phyloP scores from a whole-genome alignment of 1,140 invertebrate species.

The Aricia agestis region DNA sequence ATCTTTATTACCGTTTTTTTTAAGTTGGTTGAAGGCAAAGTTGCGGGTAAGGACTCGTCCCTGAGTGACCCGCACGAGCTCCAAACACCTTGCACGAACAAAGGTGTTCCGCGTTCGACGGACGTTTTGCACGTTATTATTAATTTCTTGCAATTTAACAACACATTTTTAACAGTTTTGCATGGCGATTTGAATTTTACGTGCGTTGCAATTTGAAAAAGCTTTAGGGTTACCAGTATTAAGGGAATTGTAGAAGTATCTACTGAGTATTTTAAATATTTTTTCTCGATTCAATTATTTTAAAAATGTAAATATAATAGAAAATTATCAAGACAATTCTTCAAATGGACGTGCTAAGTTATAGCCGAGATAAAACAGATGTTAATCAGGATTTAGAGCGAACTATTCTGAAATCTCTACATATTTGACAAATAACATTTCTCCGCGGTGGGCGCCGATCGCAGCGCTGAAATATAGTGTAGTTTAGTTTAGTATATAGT shows the following conservation, averaged over 20 bases:
- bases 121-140: constrained; percentile 6
- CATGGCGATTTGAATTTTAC: not conserved
- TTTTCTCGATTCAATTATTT: too few species aligned
- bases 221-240: too few species aligned
- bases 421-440: constrained; percentile 14
- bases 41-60: not conserved
- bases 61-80: not conserved
- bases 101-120: constrained; percentile 16
- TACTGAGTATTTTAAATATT: too few species aligned
- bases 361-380: not conserved
- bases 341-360: not conserved
- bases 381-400: not conserved
- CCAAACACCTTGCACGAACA: constrained; percentile 13
- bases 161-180: not conserved
- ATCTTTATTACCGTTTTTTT: too few species aligned
- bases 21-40: not conserved
- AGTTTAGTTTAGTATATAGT: not conserved
- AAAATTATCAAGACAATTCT: not conserved
- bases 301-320: too few species aligned
- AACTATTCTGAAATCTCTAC: constrained; percentile 10
- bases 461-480: not conserved
- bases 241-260: too few species aligned
- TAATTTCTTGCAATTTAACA: constrained; percentile 3
- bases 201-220: not conserved
- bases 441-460: constrained; percentile 10